These are phyloP conservation scores for Bombus balteatus DNA, from an alignment of 1,140 invertebrate genomes.

Conservation along the genomic window DNA sequence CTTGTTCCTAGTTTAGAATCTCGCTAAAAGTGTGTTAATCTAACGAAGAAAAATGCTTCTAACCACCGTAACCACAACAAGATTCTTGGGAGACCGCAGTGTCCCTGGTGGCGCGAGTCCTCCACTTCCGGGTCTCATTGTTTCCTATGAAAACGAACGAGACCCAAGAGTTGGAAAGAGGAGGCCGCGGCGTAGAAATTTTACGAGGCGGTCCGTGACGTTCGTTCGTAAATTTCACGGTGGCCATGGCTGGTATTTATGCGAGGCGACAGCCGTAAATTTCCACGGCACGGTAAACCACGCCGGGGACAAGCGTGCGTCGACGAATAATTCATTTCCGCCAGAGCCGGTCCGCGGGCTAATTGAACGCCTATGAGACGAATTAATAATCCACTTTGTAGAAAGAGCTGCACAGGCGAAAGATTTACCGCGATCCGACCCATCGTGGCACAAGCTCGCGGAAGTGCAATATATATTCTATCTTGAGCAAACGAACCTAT, in stretches of 20 bases:
- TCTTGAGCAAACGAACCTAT: neutral
- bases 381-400: constrained; percentile 56
- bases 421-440: neutral
- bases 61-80: neutral
- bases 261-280: constrained; percentile 48
- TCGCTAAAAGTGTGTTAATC: neutral
- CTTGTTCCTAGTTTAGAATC: neutral
- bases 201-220: constrained; percentile 23
- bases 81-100: neutral
- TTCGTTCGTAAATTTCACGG: constrained; percentile 47
- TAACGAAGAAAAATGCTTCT: no score
- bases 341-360: constrained; percentile 22
- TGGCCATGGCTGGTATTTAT: constrained; percentile 14
- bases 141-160: neutral
- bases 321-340: constrained; percentile 50
- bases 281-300: constrained; percentile 44
- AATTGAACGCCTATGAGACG: constrained; percentile 57
- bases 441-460: neutral
- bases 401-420: neutral
- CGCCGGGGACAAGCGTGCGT: neutral
- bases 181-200: neutral
- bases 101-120: no score
- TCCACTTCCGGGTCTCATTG: constrained; percentile 5
- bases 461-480: constrained; percentile 6
- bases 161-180: neutral